Conservation (phyloP, 2,888 invertebrate genomes). For the Drosophila fulvimacula region DNA sequence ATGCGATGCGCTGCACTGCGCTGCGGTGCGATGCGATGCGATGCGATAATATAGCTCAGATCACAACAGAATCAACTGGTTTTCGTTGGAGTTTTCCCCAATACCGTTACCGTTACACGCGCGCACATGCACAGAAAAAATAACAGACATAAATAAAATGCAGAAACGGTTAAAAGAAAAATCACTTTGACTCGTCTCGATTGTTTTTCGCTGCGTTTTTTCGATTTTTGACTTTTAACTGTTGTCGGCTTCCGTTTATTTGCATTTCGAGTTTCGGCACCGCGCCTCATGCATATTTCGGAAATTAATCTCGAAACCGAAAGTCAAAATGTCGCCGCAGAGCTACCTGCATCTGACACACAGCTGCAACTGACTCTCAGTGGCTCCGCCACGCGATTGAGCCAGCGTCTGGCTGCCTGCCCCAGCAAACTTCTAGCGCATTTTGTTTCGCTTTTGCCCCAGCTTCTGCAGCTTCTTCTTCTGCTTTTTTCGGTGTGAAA, state of each 20-base stretch:
- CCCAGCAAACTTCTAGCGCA: conserved; percentile 62
- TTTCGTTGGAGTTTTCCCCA: conserved; percentile 49
- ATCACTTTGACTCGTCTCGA: conserved; percentile 32
- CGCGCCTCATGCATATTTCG: conserved; percentile 6
- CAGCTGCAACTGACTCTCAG: conserved; percentile 37
- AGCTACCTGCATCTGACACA: conserved; percentile 3
- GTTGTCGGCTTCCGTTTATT: conserved; percentile 50
- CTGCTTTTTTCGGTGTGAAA: conserved; percentile 63
- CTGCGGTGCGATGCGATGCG: no score
- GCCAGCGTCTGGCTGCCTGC: conserved; percentile 27
- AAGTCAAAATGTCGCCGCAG: conserved; percentile 22
- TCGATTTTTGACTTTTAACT: conserved; percentile 27
- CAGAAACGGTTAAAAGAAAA: conserved; percentile 60
- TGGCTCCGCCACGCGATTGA: conserved; percentile 55
- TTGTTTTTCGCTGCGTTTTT: conserved; percentile 27
- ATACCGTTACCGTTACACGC: conserved; percentile 72
- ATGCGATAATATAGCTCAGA: conserved; percentile 33
- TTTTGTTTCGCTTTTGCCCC: conserved; percentile 23
- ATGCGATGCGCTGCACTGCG: no score
- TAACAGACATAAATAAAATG: conserved; percentile 2
- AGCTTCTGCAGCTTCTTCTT: neutral
- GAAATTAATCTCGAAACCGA: conserved; percentile 45
- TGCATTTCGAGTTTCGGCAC: conserved; percentile 53
- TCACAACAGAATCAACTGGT: conserved; percentile 48
- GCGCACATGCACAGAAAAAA: conserved; percentile 10